Evolutionary conservation across 1,140 invertebrate genomes (phyloP).

Genomic region (Vanessa tameamea): DNA sequence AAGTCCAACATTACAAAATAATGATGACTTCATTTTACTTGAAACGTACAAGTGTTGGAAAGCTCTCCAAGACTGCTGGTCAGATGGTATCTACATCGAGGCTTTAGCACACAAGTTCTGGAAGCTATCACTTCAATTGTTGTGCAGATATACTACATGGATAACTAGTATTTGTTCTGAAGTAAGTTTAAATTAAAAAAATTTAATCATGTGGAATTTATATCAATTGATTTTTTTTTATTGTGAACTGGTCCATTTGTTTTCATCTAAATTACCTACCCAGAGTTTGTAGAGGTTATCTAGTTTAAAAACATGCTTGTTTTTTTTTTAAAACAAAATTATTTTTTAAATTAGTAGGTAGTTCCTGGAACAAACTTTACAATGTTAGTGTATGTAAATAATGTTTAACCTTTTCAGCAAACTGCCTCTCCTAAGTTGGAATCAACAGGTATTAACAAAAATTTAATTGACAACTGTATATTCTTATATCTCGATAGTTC

Average conservation of each 20-base stretch:
- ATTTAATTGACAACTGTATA: constrained; percentile 63
- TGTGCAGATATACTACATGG: constrained; percentile 89
- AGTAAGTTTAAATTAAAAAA: constrained; percentile 45
- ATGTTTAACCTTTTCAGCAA: constrained; percentile 48
- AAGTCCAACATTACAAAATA: constrained; percentile 51
- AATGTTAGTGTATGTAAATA: not conserved
- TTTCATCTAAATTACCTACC: too few species aligned
- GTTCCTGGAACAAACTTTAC: not conserved
- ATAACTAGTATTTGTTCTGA: constrained; percentile 73
- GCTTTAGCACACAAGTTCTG: constrained; percentile 91
- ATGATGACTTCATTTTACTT: constrained; percentile 77
- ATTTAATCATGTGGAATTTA: not conserved
- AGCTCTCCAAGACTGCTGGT: constrained; percentile 86
- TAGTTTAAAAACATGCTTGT: too few species aligned
- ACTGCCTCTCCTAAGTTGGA: constrained; percentile 50
- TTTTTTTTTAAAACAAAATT: not conserved
- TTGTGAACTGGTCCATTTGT: too few species aligned
- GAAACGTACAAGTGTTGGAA: constrained; percentile 81
- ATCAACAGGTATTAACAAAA: constrained; percentile 56
- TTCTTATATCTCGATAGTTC: constrained; percentile 63
- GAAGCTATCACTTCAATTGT: constrained; percentile 91
- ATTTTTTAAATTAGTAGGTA: not conserved
- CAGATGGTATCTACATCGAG: constrained; percentile 86
- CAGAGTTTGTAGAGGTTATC: too few species aligned
- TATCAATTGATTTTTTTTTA: not conserved